A percentile compares a stretch with the other conserved stretches of the same genome.
Conservation (phyloP, 2,113 vertebrate species). For the Gymnarchus niloticus region DNA sequence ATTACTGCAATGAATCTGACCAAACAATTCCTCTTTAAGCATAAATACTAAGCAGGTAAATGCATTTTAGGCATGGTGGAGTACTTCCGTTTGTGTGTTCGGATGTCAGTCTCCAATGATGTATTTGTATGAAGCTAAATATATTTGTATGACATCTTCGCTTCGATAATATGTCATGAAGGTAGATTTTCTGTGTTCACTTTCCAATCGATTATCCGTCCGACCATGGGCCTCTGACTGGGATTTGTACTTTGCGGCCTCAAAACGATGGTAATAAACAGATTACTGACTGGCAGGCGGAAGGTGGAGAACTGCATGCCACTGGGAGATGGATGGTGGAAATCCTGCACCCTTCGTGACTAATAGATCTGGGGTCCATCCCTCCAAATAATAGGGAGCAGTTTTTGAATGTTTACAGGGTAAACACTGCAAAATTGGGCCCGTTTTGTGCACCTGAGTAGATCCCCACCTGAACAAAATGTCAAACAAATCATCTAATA, state of each 20-base stretch:
- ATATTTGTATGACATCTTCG: neutral
- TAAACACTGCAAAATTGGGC: neutral
- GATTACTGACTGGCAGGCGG: neutral
- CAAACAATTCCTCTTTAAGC: neutral
- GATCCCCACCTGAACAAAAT: slow-evolving; percentile 2
- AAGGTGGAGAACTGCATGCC: neutral
- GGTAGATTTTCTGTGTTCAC: neutral
- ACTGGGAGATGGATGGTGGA: neutral
- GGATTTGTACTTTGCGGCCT: neutral
- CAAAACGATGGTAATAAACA: neutral
- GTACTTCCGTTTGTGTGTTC: neutral
- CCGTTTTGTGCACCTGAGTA: neutral
- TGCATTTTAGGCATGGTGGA: neutral
- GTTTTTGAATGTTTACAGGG: slow-evolving; percentile 5
- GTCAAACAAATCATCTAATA: slow-evolving; percentile 14
- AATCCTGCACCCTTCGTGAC: neutral
- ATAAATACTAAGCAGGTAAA: neutral
- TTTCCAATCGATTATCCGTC: neutral
- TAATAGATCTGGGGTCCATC: neutral
- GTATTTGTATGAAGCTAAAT: neutral
- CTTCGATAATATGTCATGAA: neutral
- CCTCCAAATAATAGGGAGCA: neutral
- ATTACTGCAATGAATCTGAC: neutral
- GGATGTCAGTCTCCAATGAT: neutral
- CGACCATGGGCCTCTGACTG: neutral